Conservation (phyloP, 2,888 invertebrate genomes). For the Megastigmus dorsalis region DNA sequence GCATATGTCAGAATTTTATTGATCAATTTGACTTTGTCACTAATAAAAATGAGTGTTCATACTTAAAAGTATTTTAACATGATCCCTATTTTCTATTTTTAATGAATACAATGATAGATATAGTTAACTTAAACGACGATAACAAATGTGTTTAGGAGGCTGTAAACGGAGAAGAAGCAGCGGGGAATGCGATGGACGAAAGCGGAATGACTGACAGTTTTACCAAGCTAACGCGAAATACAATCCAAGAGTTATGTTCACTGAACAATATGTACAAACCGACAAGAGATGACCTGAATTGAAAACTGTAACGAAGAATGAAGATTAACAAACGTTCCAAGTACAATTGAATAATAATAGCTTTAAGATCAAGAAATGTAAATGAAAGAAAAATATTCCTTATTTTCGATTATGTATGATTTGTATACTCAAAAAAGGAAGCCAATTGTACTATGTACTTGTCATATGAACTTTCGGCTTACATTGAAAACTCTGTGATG, state of each 20-base stretch:
- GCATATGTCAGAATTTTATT: too few species aligned
- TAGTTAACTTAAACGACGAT: not conserved
- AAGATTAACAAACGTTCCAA: slow-evolving; percentile 16
- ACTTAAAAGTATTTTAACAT: too few species aligned
- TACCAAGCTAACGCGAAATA: slow-evolving; percentile 75
- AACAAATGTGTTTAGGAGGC: slow-evolving; percentile 26
- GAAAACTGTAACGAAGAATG: slow-evolving; percentile 1
- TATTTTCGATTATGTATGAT: slow-evolving; percentile 19
- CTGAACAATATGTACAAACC: slow-evolving; percentile 68
- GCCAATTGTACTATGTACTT: slow-evolving; percentile 9
- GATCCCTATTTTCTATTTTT: not conserved
- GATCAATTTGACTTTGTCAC: too few species aligned
- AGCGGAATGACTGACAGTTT: slow-evolving; percentile 76
- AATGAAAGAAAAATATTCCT: slow-evolving; percentile 22
- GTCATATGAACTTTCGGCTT: slow-evolving; percentile 8
- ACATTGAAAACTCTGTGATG: slow-evolving; percentile 29
- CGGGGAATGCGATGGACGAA: slow-evolving; percentile 53
- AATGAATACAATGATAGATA: not conserved
- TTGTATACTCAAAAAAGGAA: slow-evolving; percentile 25
- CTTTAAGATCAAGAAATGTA: slow-evolving; percentile 40
- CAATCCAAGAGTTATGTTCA: slow-evolving; percentile 73
- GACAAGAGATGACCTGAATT: slow-evolving; percentile 25
- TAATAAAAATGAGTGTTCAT: too few species aligned
- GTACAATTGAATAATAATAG: slow-evolving; percentile 48
- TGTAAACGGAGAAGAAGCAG: slow-evolving; percentile 26